Conservation (phyloP, 2,113 vertebrate species). For the Spea multiplicata region DNA sequence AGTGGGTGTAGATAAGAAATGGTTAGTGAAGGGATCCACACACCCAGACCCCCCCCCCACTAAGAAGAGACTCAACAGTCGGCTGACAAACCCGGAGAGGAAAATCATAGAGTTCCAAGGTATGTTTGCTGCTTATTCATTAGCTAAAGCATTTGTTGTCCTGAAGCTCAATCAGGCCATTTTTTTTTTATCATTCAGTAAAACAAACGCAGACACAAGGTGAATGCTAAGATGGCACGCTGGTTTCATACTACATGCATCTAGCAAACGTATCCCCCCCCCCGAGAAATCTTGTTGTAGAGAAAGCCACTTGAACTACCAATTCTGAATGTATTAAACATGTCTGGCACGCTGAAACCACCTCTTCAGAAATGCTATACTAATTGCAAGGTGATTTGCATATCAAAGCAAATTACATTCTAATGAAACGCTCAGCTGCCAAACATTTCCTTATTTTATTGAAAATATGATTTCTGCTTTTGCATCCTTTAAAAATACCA, state of each 20-base stretch:
- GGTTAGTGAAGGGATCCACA: too few species aligned
- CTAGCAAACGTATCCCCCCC: background rate
- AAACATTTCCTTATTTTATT: conserved; percentile 71
- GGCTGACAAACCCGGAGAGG: too few species aligned
- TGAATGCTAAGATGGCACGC: conserved; percentile 13
- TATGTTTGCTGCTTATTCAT: background rate
- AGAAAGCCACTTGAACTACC: conserved; percentile 56
- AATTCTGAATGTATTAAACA: conserved; percentile 56
- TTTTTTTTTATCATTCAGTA: background rate
- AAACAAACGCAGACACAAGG: conserved; percentile 23
- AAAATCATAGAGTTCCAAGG: too few species aligned
- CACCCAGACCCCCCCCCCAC: too few species aligned
- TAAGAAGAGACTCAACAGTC: too few species aligned
- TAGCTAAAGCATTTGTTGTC: background rate
- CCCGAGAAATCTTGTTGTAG: conserved; percentile 15
- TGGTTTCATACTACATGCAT: conserved; percentile 7
- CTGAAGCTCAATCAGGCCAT: background rate
- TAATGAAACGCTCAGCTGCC: conserved; percentile 68
- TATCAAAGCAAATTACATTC: conserved; percentile 71
- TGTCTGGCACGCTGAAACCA: conserved; percentile 58
- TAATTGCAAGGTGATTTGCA: conserved; percentile 73
- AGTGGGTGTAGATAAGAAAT: too few species aligned
- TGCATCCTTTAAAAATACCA: conserved; percentile 60
- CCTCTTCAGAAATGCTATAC: conserved; percentile 68
- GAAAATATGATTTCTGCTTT: conserved; percentile 60